Evolutionary conservation across 2,113 vertebrate genomes (phyloP).

Genomic region (Empidonax alnorum): DNA sequence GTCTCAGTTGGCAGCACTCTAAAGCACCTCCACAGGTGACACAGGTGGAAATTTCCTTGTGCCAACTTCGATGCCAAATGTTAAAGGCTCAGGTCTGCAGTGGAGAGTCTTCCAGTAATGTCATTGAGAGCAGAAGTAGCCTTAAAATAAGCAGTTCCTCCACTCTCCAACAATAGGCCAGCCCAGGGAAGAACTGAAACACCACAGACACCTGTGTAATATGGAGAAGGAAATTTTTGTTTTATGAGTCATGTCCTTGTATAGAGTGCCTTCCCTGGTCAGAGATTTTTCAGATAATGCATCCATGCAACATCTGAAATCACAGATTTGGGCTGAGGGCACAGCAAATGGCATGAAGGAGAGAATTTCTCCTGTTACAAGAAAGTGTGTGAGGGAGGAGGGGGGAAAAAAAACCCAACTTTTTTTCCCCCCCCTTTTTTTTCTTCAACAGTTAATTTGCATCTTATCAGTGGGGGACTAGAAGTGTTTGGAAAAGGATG

Average conservation of each 20-base stretch:
- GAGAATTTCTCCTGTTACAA: not conserved
- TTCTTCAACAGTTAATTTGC: not conserved
- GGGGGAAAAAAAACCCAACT: not conserved
- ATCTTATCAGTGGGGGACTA: not conserved
- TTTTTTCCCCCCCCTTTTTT: no score
- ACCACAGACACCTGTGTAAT: not conserved
- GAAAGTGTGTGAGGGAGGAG: not conserved
- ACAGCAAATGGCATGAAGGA: not conserved
- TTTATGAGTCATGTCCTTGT: not conserved
- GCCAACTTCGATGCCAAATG: not conserved
- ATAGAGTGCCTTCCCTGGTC: not conserved
- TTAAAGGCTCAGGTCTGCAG: not conserved
- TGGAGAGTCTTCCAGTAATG: not conserved
- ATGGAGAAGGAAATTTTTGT: not conserved
- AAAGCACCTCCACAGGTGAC: not conserved
- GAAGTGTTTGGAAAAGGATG: slow-evolving; percentile 6
- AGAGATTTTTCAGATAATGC: not conserved
- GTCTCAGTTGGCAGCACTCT: not conserved
- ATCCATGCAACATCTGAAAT: not conserved
- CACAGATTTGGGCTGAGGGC: not conserved
- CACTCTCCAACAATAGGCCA: not conserved
- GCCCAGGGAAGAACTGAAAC: not conserved
- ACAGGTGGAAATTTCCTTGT: not conserved
- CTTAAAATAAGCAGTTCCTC: not conserved
- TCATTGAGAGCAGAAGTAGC: not conserved